These are phyloP conservation scores for Drosophila austrosaltans DNA, from an alignment of 2,888 invertebrate genomes.

Conservation along the genomic window DNA sequence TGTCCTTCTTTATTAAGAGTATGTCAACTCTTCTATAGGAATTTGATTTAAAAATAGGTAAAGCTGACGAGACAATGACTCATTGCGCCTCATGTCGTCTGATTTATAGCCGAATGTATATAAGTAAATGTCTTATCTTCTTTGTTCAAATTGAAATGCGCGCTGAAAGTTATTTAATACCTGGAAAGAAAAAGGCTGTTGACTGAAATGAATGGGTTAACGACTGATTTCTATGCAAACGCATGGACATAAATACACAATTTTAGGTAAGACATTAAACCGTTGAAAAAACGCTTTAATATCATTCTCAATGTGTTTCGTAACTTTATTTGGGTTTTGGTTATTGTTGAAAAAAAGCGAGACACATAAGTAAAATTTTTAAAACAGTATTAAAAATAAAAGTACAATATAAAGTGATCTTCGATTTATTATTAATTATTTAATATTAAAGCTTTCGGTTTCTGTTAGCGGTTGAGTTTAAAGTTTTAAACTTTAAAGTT, in stretches of 20 bases:
- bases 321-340: no score
- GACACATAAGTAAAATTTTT: no score
- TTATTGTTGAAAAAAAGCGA: no score
- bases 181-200: neutral
- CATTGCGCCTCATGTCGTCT: neutral
- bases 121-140: neutral
- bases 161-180: conserved; percentile 10
- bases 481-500: no score
- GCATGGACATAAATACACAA: neutral
- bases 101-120: neutral
- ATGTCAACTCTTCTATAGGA: neutral
- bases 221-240: neutral
- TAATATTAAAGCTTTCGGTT: no score
- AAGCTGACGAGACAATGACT: neutral
- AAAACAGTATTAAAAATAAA: no score
- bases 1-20: neutral
- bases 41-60: neutral
- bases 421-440: no score
- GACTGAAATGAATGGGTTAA: conserved; percentile 8
- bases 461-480: no score
- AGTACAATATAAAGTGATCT: no score
- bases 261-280: no score
- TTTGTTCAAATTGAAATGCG: conserved; percentile 1
- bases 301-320: no score
- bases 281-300: no score